Conservation (phyloP, 2,888 invertebrate genomes). For the Blastobasis adustella region DNA sequence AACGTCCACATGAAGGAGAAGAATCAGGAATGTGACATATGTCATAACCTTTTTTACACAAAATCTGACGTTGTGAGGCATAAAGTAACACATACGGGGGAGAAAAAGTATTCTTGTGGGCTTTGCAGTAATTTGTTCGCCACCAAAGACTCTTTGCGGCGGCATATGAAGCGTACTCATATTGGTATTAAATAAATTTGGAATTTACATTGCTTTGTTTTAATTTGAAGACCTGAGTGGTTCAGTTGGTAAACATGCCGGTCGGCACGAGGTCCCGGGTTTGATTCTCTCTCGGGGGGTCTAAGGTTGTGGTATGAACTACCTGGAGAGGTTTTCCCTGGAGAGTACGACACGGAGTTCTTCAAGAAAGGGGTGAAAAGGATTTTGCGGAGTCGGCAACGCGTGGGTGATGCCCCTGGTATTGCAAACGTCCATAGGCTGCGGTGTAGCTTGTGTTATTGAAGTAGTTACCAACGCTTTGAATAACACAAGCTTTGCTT, state of each 20-base stretch:
- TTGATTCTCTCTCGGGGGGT: background rate
- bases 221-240: background rate
- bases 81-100: conserved; percentile 49
- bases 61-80: conserved; percentile 51
- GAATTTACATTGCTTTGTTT: background rate
- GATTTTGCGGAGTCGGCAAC: too few species aligned
- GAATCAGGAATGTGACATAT: conserved; percentile 49
- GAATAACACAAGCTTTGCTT: too few species aligned
- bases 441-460: too few species aligned
- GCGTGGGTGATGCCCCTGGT: too few species aligned
- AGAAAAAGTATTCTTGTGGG: conserved; percentile 42
- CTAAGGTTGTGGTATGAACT: too few species aligned
- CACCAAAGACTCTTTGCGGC: conserved; percentile 48
- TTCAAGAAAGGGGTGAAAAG: too few species aligned
- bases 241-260: background rate
- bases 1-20: conserved; percentile 57
- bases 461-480: too few species aligned
- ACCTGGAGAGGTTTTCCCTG: too few species aligned
- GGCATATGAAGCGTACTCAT: conserved; percentile 51
- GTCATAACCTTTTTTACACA: conserved; percentile 50
- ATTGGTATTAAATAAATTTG: conserved; percentile 5
- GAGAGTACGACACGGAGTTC: too few species aligned
- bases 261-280: background rate
- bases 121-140: conserved; percentile 47
- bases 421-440: too few species aligned